Conservation (phyloP, 2,888 invertebrate species). For the Biston stratarius region DNA sequence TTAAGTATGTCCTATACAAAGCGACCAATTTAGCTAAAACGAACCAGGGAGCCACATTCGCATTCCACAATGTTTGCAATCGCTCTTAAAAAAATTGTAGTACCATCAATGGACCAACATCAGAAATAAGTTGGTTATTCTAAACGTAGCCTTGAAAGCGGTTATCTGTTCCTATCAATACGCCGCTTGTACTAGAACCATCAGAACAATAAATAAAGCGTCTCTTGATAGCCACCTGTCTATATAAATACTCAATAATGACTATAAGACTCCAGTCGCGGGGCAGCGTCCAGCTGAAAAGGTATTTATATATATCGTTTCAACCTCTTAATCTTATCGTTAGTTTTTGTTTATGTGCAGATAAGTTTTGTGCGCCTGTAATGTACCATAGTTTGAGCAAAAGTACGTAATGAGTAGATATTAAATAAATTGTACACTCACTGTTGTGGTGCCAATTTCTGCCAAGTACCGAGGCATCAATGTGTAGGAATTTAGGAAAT, state of each 20-base stretch:
- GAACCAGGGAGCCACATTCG: no score
- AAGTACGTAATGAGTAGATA: not conserved
- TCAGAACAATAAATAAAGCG: conserved; percentile 30
- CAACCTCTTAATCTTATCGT: not conserved
- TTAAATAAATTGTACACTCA: no score
- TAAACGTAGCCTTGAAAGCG: conserved; percentile 25
- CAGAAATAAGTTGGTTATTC: not conserved
- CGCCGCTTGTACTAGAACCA: conserved; percentile 8
- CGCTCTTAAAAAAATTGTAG: no score
- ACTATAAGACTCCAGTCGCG: not conserved
- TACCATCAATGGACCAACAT: no score
- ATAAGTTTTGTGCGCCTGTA: not conserved
- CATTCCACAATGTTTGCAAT: no score
- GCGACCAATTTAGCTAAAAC: not conserved
- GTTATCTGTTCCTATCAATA: conserved; percentile 27
- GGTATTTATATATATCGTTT: not conserved
- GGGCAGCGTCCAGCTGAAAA: conserved; percentile 9
- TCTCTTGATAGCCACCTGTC: not conserved
- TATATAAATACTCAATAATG: not conserved
- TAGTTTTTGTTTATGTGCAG: not conserved
- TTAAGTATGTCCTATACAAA: not conserved
- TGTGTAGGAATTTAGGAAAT: no score
- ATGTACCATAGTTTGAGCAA: not conserved
- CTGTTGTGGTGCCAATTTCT: no score
- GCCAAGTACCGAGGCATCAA: no score